These are phyloP conservation scores for Drosophila parabipectinata DNA, from an alignment of 1,140 invertebrate genomes.

Conservation along the genomic window DNA sequence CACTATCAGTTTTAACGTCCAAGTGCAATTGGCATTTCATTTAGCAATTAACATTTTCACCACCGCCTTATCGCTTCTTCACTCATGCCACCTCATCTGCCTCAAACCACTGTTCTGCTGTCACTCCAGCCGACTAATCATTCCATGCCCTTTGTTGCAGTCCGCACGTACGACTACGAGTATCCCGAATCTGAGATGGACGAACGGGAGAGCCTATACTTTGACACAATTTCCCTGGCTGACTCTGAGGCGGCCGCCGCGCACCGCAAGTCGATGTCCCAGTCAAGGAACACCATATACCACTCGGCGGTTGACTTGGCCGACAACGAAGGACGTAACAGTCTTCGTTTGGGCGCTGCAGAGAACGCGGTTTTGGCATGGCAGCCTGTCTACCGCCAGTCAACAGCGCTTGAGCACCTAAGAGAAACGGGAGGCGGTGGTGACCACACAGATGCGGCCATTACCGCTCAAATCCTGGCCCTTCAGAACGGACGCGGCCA, in stretches of 20 bases:
- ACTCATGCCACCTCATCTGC: not conserved
- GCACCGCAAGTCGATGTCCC: slow-evolving; percentile 80
- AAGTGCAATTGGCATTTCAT: not conserved
- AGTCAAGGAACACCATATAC: slow-evolving; percentile 83
- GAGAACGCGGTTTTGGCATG: slow-evolving; percentile 50
- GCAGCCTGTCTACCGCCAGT: slow-evolving; percentile 77
- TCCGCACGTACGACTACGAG: slow-evolving; percentile 82
- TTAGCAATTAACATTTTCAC: not conserved
- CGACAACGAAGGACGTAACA: slow-evolving; percentile 62
- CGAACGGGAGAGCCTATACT: slow-evolving; percentile 81
- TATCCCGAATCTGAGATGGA: slow-evolving; percentile 83
- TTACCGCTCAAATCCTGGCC: slow-evolving; percentile 69
- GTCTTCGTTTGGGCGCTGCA: slow-evolving; percentile 47
- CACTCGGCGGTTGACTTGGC: slow-evolving; percentile 81
- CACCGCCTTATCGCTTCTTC: not conserved
- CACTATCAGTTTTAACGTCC: not conserved
- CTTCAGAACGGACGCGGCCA: slow-evolving; percentile 74
- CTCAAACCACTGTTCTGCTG: not conserved
- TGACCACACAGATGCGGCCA: slow-evolving; percentile 70
- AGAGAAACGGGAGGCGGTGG: slow-evolving; percentile 22
- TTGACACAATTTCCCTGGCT: slow-evolving; percentile 82
- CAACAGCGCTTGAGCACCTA: slow-evolving; percentile 75
- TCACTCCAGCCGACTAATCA: slow-evolving; percentile 36
- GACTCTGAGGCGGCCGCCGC: slow-evolving; percentile 79
- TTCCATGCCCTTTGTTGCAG: slow-evolving; percentile 54